phyloP scores from a whole-genome alignment of 2,888 invertebrate genomes.

The Ormia ochracea region DNA sequence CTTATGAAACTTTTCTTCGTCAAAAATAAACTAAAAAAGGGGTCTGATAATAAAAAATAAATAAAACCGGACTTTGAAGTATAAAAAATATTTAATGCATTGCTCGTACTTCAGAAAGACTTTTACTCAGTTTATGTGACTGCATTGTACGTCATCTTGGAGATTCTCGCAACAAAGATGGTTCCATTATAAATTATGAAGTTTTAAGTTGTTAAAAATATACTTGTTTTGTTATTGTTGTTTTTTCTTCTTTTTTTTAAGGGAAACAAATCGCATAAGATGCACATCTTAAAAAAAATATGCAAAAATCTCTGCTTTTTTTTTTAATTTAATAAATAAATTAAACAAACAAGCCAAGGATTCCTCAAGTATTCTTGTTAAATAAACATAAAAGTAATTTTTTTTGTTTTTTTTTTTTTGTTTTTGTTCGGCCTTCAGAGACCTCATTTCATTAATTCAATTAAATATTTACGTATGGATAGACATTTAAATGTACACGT shows the following conservation, averaged over 20 bases:
- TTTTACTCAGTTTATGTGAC: constrained; percentile 4
- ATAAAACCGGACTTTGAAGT: constrained; percentile 39
- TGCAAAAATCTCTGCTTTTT: not conserved
- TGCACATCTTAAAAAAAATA: not conserved
- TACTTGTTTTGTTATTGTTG: not conserved
- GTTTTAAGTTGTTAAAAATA: constrained; percentile 33
- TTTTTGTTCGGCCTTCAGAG: not conserved
- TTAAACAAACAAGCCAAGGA: constrained; percentile 7
- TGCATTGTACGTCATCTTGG: constrained; percentile 34
- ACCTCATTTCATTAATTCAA: constrained; percentile 17
- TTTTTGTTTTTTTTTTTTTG: not conserved
- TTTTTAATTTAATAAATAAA: constrained; percentile 27
- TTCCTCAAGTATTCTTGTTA: constrained; percentile 38
- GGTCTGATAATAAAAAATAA: not conserved
- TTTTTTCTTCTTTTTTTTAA: not conserved
- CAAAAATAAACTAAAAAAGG: constrained; percentile 17
- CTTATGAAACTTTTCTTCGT: not conserved
- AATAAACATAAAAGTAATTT: constrained; percentile 8
- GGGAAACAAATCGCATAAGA: not conserved
- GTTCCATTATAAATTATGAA: constrained; percentile 21
- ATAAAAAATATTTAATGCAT: constrained; percentile 11
- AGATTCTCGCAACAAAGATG: constrained; percentile 14
- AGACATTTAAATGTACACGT: not conserved
- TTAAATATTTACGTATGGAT: too few relatives aligned
- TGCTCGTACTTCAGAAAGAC: not conserved